Evolutionary conservation across 2,113 vertebrate species (phyloP).

Genomic region (Phyllostomus hastatus): DNA sequence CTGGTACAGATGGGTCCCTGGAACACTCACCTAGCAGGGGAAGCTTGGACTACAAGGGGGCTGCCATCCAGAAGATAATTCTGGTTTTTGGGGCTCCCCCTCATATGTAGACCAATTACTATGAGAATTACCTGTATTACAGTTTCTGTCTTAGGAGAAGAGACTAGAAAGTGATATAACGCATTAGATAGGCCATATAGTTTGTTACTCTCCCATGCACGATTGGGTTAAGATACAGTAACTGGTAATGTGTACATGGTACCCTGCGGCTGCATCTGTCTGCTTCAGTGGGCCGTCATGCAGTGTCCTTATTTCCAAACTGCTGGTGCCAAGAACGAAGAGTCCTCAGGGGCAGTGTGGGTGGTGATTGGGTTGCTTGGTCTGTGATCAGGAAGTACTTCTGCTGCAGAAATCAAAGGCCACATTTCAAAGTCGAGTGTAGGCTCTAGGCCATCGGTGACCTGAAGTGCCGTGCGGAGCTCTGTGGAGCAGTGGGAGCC

Average conservation of each 20-base stretch:
- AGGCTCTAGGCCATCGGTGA: neutral
- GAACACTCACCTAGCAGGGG: too few relatives aligned
- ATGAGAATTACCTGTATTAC: neutral
- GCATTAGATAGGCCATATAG: neutral
- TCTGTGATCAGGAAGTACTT: neutral
- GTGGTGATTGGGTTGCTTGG: neutral
- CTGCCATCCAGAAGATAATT: too few relatives aligned
- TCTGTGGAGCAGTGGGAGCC: neutral
- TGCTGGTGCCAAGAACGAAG: neutral
- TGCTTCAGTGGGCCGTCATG: neutral
- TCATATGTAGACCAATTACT: neutral
- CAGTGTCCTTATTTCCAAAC: neutral
- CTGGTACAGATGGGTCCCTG: too few relatives aligned
- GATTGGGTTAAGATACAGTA: neutral
- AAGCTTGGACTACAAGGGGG: too few relatives aligned
- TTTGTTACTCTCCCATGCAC: neutral
- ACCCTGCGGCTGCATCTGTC: neutral
- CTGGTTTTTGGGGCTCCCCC: too few relatives aligned
- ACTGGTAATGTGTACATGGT: neutral
- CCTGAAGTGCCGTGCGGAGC: rapidly evolving
- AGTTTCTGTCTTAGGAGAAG: neutral
- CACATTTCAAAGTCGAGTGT: neutral
- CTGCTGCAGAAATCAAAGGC: neutral
- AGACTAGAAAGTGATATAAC: neutral
- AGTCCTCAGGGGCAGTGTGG: neutral